Evolutionary conservation across 2,797 vertebrate species (phyloP), one percentile per base, ranked within the genome.

Genomic region (Macropodus opercularis): DNA sequence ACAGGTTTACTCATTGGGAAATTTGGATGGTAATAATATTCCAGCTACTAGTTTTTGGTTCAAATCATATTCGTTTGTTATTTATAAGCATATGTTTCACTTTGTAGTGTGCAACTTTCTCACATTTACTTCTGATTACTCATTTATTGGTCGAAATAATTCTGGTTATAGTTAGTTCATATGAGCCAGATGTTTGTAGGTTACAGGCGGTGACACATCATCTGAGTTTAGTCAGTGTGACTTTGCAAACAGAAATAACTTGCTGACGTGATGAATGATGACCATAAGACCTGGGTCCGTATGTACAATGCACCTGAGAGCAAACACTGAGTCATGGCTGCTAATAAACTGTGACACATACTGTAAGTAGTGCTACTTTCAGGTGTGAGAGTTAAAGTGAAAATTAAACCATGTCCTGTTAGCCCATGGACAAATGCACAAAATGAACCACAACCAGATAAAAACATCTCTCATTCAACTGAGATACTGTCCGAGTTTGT

Each of bases 1-100:
- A 5, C 41, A 24, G 6, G 32, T 66, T 64, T 61, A 34, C 36
- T 51, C 51, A 39, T 27, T 32, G 32, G 10, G 15, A 57, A 36
- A 4, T 57, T 31, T 40, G 7, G 48, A 4, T 59, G 8, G 29
- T 60, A 51, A 42, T 47, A 9, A 22, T 55, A 39, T 8, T 36
- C 3, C 12, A 57, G 22, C 5, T 8, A 39, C 8, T 5, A 5
- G 13, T 53, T 8, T 14, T 3, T 50, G 27, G 40, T 29, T n/a
- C n/a, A n/a, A n/a, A n/a, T n/a, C n/a, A n/a, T 27, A 27, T 27
- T 27, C 4, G 32, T n/a, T n/a, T n/a, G n/a, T n/a, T 19, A 5
- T 35, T 42, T 27, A 19, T 21, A 38, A 13, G 6, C n/a, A 12
- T 5, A 21, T 15, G 2, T 29, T 1, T 21, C 4, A 17, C 5